Evolutionary conservation across 2,113 vertebrate genomes (phyloP).

Genomic region (Coreoperca whiteheadi): DNA sequence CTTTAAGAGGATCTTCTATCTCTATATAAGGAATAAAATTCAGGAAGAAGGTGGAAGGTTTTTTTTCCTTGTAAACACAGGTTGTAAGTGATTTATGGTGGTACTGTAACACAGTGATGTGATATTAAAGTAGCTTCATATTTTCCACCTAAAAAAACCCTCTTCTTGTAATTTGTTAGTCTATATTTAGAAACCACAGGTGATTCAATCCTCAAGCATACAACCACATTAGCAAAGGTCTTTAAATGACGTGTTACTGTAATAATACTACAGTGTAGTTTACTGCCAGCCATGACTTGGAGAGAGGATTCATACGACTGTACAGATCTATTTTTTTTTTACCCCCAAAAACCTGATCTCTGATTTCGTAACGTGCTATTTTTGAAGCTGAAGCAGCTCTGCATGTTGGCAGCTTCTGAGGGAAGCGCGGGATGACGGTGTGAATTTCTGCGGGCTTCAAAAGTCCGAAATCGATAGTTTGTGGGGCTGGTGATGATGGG

Average conservation of each 20-base stretch:
- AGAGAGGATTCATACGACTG: neutral
- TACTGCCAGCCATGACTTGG: neutral
- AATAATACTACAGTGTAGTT: neutral
- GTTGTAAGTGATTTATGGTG: neutral
- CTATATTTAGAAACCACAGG: neutral
- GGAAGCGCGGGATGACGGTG: neutral
- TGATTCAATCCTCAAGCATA: neutral
- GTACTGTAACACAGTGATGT: neutral
- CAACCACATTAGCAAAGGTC: neutral
- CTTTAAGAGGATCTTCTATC: neutral
- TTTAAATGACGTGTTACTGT: neutral
- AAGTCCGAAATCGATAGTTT: conserved; percentile 27
- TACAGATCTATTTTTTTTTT: neutral
- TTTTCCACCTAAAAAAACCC: neutral
- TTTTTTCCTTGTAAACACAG: neutral
- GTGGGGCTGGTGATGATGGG: conserved; percentile 20
- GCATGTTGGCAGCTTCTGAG: conserved; percentile 11
- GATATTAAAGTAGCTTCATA: neutral
- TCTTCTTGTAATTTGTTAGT: neutral
- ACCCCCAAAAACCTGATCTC: neutral
- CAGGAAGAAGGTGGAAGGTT: neutral
- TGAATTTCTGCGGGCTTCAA: conserved; percentile 23
- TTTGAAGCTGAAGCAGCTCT: conserved; percentile 14
- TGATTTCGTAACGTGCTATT: neutral
- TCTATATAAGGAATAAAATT: neutral